A percentile compares a stretch with the other conserved stretches of the same genome.
phyloP scores from a whole-genome alignment of 2,888 invertebrate genomes.

The Thereva unica region DNA sequence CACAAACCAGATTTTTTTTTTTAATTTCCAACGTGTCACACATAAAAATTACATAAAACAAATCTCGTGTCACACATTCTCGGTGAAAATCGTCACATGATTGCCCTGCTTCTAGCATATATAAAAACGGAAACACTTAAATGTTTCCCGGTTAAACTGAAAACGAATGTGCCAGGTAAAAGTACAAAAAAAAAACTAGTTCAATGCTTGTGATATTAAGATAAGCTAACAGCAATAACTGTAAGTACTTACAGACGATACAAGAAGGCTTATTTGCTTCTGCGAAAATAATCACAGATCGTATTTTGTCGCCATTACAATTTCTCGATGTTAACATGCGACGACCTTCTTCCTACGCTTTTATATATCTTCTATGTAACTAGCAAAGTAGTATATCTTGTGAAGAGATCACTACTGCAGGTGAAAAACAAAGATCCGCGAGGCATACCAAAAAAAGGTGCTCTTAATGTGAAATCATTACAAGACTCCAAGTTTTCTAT shows the following conservation, averaged over 20 bases:
- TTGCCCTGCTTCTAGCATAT: too few species aligned
- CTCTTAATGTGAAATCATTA: constrained; percentile 26
- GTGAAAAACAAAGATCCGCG: not conserved
- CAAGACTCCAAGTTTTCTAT: constrained; percentile 24
- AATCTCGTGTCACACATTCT: too few species aligned
- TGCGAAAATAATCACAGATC: constrained; percentile 32
- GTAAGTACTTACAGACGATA: constrained; percentile 29
- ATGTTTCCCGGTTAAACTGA: constrained; percentile 15
- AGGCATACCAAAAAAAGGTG: not conserved
- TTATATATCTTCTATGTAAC: not conserved
- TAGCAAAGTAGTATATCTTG: not conserved
- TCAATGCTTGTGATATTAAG: constrained; percentile 16
- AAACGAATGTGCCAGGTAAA: constrained; percentile 27
- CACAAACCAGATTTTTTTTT: too few species aligned
- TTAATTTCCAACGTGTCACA: too few species aligned
- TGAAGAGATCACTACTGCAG: constrained; percentile 12
- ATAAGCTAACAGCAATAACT: constrained; percentile 33
- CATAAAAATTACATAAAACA: too few species aligned
- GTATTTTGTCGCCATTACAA: constrained; percentile 36
- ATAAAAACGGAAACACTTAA: too few species aligned
- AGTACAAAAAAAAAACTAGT: constrained; percentile 23
- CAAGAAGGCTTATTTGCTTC: constrained; percentile 31
- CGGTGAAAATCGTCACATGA: too few species aligned
- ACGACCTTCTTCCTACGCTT: constrained; percentile 34
- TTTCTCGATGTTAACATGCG: constrained; percentile 18